Evolutionary conservation across 2,888 invertebrate genomes (phyloP).

Genomic region (Hoplodrina blanda): DNA sequence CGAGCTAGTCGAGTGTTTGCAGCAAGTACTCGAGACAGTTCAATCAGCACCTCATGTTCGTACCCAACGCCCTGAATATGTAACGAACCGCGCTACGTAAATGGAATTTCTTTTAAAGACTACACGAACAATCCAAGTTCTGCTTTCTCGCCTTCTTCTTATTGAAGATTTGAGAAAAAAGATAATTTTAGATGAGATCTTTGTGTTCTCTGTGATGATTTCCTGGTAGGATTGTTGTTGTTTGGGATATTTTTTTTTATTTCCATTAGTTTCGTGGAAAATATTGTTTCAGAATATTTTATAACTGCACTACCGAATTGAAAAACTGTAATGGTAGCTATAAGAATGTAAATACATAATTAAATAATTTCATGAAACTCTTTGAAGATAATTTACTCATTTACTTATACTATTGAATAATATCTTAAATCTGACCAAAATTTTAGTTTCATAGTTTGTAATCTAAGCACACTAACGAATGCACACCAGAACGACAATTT

Average conservation of each 20-base stretch:
- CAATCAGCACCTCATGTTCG: constrained; percentile 70
- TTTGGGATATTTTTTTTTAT: neutral
- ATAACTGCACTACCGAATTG: too few relatives aligned
- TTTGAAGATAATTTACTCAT: neutral
- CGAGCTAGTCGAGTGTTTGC: constrained; percentile 57
- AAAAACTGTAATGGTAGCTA: too few relatives aligned
- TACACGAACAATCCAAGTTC: constrained; percentile 31
- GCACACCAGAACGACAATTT: too few relatives aligned
- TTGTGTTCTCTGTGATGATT: constrained; percentile 8
- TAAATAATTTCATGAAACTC: neutral
- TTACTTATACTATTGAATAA: too few relatives aligned
- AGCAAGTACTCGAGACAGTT: constrained; percentile 66
- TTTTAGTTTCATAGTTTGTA: too few relatives aligned
- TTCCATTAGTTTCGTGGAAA: neutral
- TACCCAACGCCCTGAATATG: constrained; percentile 67
- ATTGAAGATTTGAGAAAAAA: constrained; percentile 36
- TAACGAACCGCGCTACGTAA: constrained; percentile 69
- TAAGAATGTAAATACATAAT: too few relatives aligned
- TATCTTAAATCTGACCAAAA: too few relatives aligned
- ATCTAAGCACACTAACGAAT: too few relatives aligned
- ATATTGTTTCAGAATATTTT: neutral
- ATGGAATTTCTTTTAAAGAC: constrained; percentile 62
- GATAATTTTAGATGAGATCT: constrained; percentile 53
- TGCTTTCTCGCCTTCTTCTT: constrained; percentile 35
- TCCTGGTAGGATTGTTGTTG: neutral